Conservation (phyloP, 2,888 invertebrate species). For the Cheilosia grossa region DNA sequence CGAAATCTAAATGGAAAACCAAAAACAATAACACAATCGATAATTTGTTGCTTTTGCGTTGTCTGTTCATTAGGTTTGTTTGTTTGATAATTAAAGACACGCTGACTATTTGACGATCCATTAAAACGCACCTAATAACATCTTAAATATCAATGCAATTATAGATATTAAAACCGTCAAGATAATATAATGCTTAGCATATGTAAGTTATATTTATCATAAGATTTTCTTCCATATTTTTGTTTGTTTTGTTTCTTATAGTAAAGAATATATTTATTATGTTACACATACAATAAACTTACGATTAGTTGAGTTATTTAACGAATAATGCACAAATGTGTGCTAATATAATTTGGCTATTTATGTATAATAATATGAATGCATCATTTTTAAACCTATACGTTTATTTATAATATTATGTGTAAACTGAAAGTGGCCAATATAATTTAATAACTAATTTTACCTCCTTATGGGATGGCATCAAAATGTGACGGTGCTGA, state of each 20-base stretch:
- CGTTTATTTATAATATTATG: not conserved
- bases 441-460: not conserved
- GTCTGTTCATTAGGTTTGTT: not conserved
- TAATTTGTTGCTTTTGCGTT: too few relatives aligned
- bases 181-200: constrained; percentile 20
- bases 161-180: not conserved
- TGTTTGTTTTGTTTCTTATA: constrained; percentile 3
- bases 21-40: too few relatives aligned
- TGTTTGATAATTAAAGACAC: not conserved
- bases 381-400: constrained; percentile 13
- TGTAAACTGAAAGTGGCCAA: constrained; percentile 1
- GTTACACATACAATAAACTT: constrained; percentile 13
- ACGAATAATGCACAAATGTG: constrained; percentile 38
- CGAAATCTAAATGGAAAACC: too few relatives aligned
- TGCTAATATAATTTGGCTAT: constrained; percentile 45
- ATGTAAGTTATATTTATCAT: constrained; percentile 43
- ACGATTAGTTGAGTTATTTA: constrained; percentile 25
- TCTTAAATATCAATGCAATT: too few relatives aligned
- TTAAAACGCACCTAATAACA: too few relatives aligned
- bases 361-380: constrained; percentile 7
- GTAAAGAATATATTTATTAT: constrained; percentile 10
- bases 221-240: constrained; percentile 40
- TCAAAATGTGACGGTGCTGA: constrained; percentile 55
- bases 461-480: constrained; percentile 42
- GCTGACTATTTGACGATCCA: too few relatives aligned